Conservation (phyloP, 1,140 invertebrate species). For the Thaumetopoea pityocampa region DNA sequence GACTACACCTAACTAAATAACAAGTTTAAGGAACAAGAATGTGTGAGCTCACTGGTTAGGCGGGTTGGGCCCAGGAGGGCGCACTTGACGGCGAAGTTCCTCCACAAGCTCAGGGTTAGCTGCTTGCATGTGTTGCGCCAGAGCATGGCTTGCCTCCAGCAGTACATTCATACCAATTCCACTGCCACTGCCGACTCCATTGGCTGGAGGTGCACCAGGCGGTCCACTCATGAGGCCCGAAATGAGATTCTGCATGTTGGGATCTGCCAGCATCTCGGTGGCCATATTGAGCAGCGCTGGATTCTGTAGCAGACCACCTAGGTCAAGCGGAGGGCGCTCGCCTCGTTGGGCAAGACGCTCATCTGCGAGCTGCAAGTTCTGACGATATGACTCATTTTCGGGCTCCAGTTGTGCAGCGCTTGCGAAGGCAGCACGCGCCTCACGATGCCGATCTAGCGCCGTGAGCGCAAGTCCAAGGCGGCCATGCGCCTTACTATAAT, state of each 20-base stretch:
- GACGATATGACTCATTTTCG: conserved; percentile 92
- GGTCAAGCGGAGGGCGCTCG: conserved; percentile 65
- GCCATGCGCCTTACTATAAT: conserved; percentile 96
- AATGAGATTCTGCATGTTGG: conserved; percentile 85
- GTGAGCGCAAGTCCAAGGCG: conserved; percentile 94
- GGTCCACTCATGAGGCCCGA: conserved; percentile 51
- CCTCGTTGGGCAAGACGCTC: conserved; percentile 42
- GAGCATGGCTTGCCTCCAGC: conserved; percentile 62
- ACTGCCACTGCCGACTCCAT: conserved; percentile 13
- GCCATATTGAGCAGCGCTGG: conserved; percentile 87
- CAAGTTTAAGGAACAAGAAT: conserved; percentile 4
- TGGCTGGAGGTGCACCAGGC: conserved; percentile 14
- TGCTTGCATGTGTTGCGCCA: conserved; percentile 72
- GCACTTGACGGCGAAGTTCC: conserved; percentile 59
- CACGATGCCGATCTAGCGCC: conserved; percentile 86
- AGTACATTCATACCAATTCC: conserved; percentile 49
- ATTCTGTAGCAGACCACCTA: conserved; percentile 82
- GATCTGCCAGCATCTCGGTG: conserved; percentile 85
- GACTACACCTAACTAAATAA: conserved; percentile 15
- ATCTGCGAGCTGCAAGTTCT: conserved; percentile 84
- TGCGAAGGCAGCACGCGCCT: conserved; percentile 90
- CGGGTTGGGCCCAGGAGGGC: conserved; percentile 35
- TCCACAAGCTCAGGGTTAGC: conserved; percentile 70
- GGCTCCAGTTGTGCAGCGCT: conserved; percentile 95
- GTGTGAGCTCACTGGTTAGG: conserved; percentile 24